Conservation (phyloP, 92 coral and sea anemone genomes). For the Umimayanthus chanpuru region DNA sequence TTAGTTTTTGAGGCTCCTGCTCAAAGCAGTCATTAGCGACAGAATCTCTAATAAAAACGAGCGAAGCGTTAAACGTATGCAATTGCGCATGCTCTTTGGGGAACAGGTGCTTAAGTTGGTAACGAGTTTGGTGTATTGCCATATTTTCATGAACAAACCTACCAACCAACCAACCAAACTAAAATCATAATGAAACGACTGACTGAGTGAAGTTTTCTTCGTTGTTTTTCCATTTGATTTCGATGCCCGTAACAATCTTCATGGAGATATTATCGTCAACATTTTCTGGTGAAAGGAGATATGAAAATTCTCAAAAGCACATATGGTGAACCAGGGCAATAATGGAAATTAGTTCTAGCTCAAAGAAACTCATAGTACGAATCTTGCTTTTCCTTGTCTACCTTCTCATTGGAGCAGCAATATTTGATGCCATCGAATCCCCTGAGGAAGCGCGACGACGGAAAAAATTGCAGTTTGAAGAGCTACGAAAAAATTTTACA, state of each 20-base stretch:
- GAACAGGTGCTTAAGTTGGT: slow-evolving; percentile 78
- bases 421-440: slow-evolving; percentile 78
- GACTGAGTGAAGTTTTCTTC: not conserved
- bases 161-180: slow-evolving; percentile 74
- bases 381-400: slow-evolving; percentile 87
- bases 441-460: slow-evolving; percentile 57
- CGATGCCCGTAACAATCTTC: slow-evolving; percentile 1
- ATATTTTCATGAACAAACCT: slow-evolving; percentile 83
- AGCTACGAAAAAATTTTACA: slow-evolving; percentile 54
- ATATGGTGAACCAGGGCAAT: slow-evolving; percentile 47
- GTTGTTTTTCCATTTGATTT: not conserved
- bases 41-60: slow-evolving; percentile 37
- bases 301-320: slow-evolving; percentile 35
- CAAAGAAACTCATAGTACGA: slow-evolving; percentile 89
- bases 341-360: slow-evolving; percentile 86
- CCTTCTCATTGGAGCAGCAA: slow-evolving; percentile 89
- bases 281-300: slow-evolving; percentile 20
- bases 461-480: slow-evolving; percentile 42
- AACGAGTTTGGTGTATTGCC: slow-evolving; percentile 56
- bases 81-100: slow-evolving; percentile 61
- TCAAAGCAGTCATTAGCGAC: slow-evolving; percentile 40
- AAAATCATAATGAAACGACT: slow-evolving; percentile 19
- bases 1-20: not conserved
- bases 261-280: slow-evolving; percentile 29
- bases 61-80: slow-evolving; percentile 1